Percentiles rank a stretch among this genome's conserved stretches.
phyloP scores from a whole-genome alignment of 2,797 vertebrate species.

The Nyctalus aviator region DNA sequence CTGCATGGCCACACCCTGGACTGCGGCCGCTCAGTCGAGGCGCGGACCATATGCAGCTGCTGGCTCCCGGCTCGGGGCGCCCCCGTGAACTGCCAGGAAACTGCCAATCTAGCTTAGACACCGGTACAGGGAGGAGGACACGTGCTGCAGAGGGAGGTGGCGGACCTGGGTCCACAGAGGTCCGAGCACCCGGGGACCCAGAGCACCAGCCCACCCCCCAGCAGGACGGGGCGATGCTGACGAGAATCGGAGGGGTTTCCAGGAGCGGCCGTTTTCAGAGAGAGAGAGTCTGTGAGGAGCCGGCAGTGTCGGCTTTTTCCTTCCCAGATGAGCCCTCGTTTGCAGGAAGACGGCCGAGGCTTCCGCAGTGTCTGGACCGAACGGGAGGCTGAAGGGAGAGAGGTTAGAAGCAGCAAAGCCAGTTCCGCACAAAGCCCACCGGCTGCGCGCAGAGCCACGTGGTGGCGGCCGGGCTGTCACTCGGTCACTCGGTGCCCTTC shows the following conservation, averaged over 20 bases:
- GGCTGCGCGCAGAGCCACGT: background rate
- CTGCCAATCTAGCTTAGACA: background rate
- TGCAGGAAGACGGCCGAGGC: slow-evolving; percentile 1
- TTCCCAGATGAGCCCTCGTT: background rate
- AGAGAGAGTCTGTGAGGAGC: background rate
- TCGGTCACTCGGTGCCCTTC: slow-evolving; percentile 88
- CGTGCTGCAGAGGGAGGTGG: background rate
- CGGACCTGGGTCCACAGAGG: background rate
- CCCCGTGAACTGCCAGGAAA: rapidly evolving
- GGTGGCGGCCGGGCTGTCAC: rapidly evolving
- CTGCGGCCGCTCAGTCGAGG: rapidly evolving
- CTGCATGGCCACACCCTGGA: background rate
- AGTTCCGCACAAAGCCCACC: slow-evolving; percentile 57
- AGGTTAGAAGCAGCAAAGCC: slow-evolving; percentile 67
- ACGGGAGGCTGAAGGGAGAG: slow-evolving; percentile 49
- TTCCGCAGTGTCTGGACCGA: slow-evolving; percentile 47
- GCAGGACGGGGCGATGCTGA: rapidly evolving
- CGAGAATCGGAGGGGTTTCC: background rate
- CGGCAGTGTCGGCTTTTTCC: background rate
- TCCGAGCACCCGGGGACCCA: rapidly evolving
- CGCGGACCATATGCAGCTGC: rapidly evolving
- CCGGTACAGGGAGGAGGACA: background rate
- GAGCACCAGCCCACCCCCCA: background rate
- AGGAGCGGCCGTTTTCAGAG: slow-evolving; percentile 46
- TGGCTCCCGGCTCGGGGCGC: background rate